Evolutionary conservation across 2,888 invertebrate genomes (phyloP), one percentile per base, ranked within the genome.

Genomic region (Macaria liturata): DNA sequence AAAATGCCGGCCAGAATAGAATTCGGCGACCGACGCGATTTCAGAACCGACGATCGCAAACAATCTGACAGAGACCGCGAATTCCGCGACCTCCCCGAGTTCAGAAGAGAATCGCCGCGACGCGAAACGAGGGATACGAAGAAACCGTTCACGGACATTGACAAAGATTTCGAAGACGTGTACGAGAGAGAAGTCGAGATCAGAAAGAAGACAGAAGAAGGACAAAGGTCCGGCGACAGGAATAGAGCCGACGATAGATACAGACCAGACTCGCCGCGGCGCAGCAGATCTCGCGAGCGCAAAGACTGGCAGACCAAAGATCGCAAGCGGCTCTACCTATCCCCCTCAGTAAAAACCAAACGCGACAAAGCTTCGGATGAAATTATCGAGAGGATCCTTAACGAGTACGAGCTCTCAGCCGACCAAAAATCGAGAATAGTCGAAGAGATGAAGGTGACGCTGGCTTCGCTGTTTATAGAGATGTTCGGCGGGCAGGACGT

Each of bases 151-250:
- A 71, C 67, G 32, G 60, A 67, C 20, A 72, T 84, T 37, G 80
- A 89, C 47, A 83, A 81, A 63, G 87, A 88, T 65, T 81, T 88
- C 46, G 83, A 88, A 58, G 84, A 86, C 42, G 81, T 88, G 5
- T 87, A 86, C 66, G 80, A 83, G 50, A 74, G 84, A 53, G 80
- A 88, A 3, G 71, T 80, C n/a, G 84, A 83, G 50, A 82, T 88
- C 52, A 80, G 80, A 6, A 84, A 84, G 59, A 84, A 83, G 60
- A 74, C 85, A 1, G 82, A 88, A 57, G 80, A 86, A 56, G 64
- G 83, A 42, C 80, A 78, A 30, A 79, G 67, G 64, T 71, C 67
- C 37, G 71, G 59, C 39, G 74, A 71, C 8, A 62, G 63, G 6
- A 9, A 32, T 37, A 43, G 46, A 9, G 47, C 51, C 4, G 54